phyloP scores from a whole-genome alignment of 1,140 invertebrate species.

The Cryptotermes secundus region DNA sequence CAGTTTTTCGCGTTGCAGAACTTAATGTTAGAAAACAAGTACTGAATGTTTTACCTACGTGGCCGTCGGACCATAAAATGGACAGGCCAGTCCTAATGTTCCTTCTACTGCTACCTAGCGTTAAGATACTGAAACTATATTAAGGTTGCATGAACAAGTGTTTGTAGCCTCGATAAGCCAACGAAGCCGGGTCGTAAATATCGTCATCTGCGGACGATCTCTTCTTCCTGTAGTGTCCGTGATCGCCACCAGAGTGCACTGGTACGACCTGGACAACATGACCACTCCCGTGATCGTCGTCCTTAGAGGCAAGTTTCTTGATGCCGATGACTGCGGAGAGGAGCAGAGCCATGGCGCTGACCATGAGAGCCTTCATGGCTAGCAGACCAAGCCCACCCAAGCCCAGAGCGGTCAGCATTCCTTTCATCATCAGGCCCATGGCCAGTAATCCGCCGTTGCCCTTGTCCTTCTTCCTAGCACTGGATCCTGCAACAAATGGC shows the following conservation, averaged over 20 bases:
- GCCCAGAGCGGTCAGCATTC: conserved; percentile 68
- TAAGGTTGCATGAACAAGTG: neutral
- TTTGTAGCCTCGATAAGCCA: conserved; percentile 57
- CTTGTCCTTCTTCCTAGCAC: conserved; percentile 36
- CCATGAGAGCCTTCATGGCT: conserved; percentile 68
- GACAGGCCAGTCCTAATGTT: too few species aligned
- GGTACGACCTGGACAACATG: conserved; percentile 33
- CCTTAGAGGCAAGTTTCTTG: conserved; percentile 62
- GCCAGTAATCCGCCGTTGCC: conserved; percentile 50
- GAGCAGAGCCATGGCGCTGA: conserved; percentile 64
- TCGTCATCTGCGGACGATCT: conserved; percentile 48
- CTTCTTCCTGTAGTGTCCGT: conserved; percentile 51
- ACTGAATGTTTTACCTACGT: too few species aligned
- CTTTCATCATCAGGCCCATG: conserved; percentile 68
- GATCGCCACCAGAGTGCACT: conserved; percentile 34
- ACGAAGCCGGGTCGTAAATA: conserved; percentile 52
- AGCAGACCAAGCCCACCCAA: conserved; percentile 68
- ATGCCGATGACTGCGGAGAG: conserved; percentile 68
- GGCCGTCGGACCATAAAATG: too few species aligned
- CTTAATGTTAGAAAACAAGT: too few species aligned
- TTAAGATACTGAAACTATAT: neutral
- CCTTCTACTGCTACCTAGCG: too few species aligned
- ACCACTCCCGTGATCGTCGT: conserved; percentile 52
- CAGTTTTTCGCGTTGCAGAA: too few species aligned
- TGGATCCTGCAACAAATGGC: conserved; percentile 28